Conservation (phyloP, 1,140 invertebrate species). For the Colletes gigas region DNA sequence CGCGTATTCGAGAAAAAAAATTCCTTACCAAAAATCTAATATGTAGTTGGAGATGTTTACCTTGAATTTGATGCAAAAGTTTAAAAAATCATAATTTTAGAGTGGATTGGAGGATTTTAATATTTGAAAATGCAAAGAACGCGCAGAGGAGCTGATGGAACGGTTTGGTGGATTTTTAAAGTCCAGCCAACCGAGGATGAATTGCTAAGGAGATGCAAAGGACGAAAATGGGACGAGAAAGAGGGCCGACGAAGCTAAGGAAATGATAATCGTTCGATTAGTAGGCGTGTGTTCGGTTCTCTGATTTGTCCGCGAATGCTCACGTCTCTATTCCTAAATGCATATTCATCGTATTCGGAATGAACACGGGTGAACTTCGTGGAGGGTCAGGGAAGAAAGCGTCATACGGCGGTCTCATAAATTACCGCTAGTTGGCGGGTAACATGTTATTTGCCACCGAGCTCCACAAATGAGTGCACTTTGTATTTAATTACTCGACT, state of each 20-base stretch:
- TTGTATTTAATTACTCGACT: constrained; percentile 80
- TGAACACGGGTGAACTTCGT: constrained; percentile 37
- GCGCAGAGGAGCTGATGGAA: not conserved
- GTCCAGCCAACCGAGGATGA: constrained; percentile 20
- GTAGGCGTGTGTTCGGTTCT: constrained; percentile 2
- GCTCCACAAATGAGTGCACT: constrained; percentile 79
- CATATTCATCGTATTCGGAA: constrained; percentile 51
- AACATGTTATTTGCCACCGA: constrained; percentile 80
- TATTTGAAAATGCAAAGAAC: too few species aligned
- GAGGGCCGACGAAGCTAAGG: constrained; percentile 21
- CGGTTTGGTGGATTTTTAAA: not conserved
- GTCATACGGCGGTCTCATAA: constrained; percentile 71
- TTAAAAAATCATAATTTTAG: too few species aligned
- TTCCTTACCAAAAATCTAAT: too few species aligned
- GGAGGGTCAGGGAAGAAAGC: constrained; percentile 46
- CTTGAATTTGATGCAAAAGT: too few species aligned
- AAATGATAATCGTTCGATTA: constrained; percentile 47
- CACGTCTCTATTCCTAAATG: constrained; percentile 56
- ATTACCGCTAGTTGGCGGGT: constrained; percentile 73
- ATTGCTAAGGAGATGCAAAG: constrained; percentile 53
- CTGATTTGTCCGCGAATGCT: constrained; percentile 43
- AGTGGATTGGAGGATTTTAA: too few species aligned
- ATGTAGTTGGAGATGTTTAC: too few species aligned
- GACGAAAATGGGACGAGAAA: constrained; percentile 29
- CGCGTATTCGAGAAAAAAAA: too few species aligned